Evolutionary conservation across 2,113 vertebrate genomes (phyloP).

Genomic region (Thunnus maccoyii): DNA sequence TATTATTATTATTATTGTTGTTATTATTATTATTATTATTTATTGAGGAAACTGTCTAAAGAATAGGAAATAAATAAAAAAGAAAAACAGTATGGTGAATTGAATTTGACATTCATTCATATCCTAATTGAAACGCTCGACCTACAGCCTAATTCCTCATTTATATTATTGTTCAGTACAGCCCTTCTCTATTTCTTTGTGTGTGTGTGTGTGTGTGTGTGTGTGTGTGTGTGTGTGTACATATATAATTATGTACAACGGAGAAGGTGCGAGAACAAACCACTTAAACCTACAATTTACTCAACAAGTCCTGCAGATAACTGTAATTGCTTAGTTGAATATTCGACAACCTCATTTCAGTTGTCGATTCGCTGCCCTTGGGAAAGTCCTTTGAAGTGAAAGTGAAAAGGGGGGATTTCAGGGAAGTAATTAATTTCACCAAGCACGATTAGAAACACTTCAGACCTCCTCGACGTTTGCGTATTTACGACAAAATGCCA

Average conservation of each 20-base stretch:
- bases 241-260: conserved; percentile 74
- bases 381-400: conserved; percentile 86
- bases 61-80: conserved; percentile 35
- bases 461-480: conserved; percentile 70
- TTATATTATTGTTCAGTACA: conserved; percentile 76
- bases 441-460: conserved; percentile 82
- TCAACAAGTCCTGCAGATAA: conserved; percentile 83
- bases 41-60: conserved; percentile 27
- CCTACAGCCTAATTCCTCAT: conserved; percentile 74
- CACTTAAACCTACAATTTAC: conserved; percentile 84
- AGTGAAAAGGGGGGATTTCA: conserved; percentile 77
- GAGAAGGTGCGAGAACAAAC: conserved; percentile 79
- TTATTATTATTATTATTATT: conserved; percentile 42
- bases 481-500: conserved; percentile 74
- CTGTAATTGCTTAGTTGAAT: conserved; percentile 84
- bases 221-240: background rate
- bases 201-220: background rate
- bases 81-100: conserved; percentile 53
- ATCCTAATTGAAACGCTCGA: conserved; percentile 73
- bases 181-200: conserved; percentile 41
- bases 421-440: conserved; percentile 85
- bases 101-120: conserved; percentile 76
- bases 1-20: conserved; percentile 38
- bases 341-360: conserved; percentile 82
- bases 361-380: conserved; percentile 85